Conservation (phyloP, 2,797 vertebrate genomes). For the Vespertilio murinus region DNA sequence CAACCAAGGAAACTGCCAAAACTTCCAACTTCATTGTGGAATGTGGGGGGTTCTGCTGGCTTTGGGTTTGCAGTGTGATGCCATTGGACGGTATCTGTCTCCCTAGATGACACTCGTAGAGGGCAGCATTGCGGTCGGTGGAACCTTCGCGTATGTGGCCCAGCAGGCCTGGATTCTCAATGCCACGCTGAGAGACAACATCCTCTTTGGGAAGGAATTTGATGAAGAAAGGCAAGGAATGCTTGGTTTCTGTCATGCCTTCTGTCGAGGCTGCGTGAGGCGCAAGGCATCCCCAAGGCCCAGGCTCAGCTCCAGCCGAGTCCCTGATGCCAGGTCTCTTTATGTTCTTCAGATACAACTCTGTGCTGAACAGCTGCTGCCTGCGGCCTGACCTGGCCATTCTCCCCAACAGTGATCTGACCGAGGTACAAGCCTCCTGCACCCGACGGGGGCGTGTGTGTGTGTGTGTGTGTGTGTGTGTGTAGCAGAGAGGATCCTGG, state of each 20-base stretch:
- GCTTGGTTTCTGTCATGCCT: conserved; percentile 50
- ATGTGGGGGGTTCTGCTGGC: background rate
- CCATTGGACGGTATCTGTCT: conserved; percentile 48
- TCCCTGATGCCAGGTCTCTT: conserved; percentile 47
- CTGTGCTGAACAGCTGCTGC: conserved; percentile 91
- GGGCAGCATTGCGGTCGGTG: conserved; percentile 90
- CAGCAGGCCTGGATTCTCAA: conserved; percentile 97
- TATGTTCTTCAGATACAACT: conserved; percentile 88
- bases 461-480: background rate
- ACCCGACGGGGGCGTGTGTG: background rate
- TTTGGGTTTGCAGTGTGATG: background rate
- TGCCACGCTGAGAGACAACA: conserved; percentile 92
- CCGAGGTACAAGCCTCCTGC: conserved; percentile 87
- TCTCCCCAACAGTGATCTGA: conserved; percentile 92
- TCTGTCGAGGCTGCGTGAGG: background rate
- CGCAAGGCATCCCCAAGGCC: background rate
- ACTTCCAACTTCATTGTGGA: background rate
- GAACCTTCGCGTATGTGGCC: conserved; percentile 93
- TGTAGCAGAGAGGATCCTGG: background rate
- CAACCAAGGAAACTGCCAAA: background rate
- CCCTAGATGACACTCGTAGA: conserved; percentile 92
- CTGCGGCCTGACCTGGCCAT: conserved; percentile 91
- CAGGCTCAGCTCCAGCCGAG: background rate
- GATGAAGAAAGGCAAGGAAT: conserved; percentile 91
- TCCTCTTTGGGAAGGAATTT: conserved; percentile 93